Evolutionary conservation across 2,888 invertebrate species (phyloP).

Genomic region (Tuberolachnus salignus): DNA sequence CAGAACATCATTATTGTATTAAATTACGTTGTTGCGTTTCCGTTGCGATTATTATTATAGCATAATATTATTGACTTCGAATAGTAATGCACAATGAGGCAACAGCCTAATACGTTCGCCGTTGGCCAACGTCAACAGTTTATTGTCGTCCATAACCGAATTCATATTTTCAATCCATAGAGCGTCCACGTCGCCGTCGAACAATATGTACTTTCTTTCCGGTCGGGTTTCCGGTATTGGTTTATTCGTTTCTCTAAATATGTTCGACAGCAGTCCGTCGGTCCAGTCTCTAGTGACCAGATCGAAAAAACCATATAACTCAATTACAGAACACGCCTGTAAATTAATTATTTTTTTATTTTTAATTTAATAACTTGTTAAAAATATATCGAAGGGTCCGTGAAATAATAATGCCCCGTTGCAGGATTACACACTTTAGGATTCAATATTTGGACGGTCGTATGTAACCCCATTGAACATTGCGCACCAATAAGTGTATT

Average conservation of each 20-base stretch:
- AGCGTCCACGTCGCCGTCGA: slow-evolving; percentile 93
- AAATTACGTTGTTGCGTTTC: too few relatives aligned
- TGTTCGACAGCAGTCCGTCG: slow-evolving; percentile 87
- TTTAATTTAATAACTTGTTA: background rate
- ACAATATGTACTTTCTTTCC: slow-evolving; percentile 82
- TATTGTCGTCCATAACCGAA: slow-evolving; percentile 95
- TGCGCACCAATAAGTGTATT: slow-evolving; percentile 78
- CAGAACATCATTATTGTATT: slow-evolving; percentile 30
- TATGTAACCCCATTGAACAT: slow-evolving; percentile 74
- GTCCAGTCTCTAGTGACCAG: slow-evolving; percentile 89
- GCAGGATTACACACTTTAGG: slow-evolving; percentile 69
- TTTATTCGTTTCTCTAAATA: slow-evolving; percentile 88
- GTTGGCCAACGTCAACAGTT: slow-evolving; percentile 85
- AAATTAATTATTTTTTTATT: background rate
- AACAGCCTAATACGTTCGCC: slow-evolving; percentile 85
- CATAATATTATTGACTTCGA: slow-evolving; percentile 70
- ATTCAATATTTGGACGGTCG: slow-evolving; percentile 81
- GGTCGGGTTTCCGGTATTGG: slow-evolving; percentile 33
- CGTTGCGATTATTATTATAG: too few relatives aligned
- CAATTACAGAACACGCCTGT: slow-evolving; percentile 75
- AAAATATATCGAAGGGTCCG: background rate
- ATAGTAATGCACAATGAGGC: slow-evolving; percentile 80
- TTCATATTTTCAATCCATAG: slow-evolving; percentile 98
- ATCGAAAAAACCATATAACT: slow-evolving; percentile 87
- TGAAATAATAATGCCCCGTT: background rate